A percentile compares a stretch with the other conserved stretches of the same genome.
Conservation (phyloP, 2,888 invertebrate genomes). For the Argyresthia goedartella region DNA sequence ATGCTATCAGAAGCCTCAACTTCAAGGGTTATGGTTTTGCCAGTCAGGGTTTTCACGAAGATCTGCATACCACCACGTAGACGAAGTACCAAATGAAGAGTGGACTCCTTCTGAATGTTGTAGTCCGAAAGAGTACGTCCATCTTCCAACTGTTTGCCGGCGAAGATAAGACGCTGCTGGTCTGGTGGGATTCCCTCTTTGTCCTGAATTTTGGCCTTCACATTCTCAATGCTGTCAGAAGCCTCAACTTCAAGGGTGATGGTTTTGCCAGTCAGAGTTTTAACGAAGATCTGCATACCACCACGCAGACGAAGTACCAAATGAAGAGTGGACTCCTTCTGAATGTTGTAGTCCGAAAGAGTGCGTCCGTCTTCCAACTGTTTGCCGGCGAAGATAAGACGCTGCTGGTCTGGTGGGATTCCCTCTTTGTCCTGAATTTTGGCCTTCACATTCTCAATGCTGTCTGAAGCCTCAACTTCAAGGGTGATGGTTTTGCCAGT, state of each 20-base stretch:
- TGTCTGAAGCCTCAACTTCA: constrained; percentile 29
- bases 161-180: constrained; percentile 29
- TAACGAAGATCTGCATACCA: constrained; percentile 24
- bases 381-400: constrained; percentile 23
- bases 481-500: constrained; percentile 29
- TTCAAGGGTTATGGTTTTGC: constrained; percentile 30
- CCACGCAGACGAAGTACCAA: constrained; percentile 20
- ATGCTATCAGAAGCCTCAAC: constrained; percentile 25
- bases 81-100: constrained; percentile 27
- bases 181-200: constrained; percentile 34
- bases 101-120: constrained; percentile 38
- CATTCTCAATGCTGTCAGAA: constrained; percentile 32
- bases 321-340: constrained; percentile 24
- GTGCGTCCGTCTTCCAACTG: constrained; percentile 24
- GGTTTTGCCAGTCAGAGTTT: constrained; percentile 23
- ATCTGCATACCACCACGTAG: constrained; percentile 40
- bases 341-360: constrained; percentile 23
- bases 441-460: constrained; percentile 28
- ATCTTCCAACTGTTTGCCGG: constrained; percentile 34
- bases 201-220: constrained; percentile 30
- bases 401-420: constrained; percentile 23
- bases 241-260: constrained; percentile 29
- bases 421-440: constrained; percentile 27
- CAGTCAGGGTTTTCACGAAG: constrained; percentile 31
- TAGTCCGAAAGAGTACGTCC: constrained; percentile 32